Evolutionary conservation across 1,140 invertebrate species (phyloP), one percentile per base, ranked within the genome.

Genomic region (Harpegnathos saltator): DNA sequence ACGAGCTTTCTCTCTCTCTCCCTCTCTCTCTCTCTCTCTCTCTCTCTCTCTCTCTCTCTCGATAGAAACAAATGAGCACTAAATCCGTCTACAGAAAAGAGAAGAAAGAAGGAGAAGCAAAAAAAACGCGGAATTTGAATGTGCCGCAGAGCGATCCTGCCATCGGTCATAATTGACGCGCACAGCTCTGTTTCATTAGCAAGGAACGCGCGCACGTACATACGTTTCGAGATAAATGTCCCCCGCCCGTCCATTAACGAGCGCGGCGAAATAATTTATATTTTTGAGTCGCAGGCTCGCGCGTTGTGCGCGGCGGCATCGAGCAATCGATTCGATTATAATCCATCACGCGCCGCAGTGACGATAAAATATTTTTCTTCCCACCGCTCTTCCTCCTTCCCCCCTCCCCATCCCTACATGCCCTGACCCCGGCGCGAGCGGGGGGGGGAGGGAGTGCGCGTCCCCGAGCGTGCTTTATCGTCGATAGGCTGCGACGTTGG

Each of bases 281-380:
- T 66, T 66, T 80, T 58, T 44, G 12, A 78, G 17, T 58, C 63
- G 26, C 14, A 80, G 52, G 26, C 44, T 75, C 52, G 26, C 44
- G 63, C 52, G 58, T 75, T 69, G 38, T 11, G 54, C n/a, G n/a
- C n/a, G n/a, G n/a, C 19, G 9, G n/a, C 52, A 44, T 12, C 38
- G 33, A 44, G 14, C 65, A 14, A 80, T 80, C 65, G 52, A 80
- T 71, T 80, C 71, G 75, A 80, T 80, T 71, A 59, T 48, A 58
- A 38, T 80, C 52, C 54, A 80, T 80, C 75, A 44, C 38, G 56
- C 22, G 65, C 14, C 71, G n/a, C 22, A 58, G 58, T 33, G n/a
- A 69, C 52, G 62, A 78, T 80, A 69, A 80, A 69, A 78, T 69
- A 69, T 80, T 77, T 77, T 71, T 71, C 71, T 44, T 9, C 11